phyloP scores from a whole-genome alignment of 2,888 invertebrate genomes.

The Selenia dentaria region DNA sequence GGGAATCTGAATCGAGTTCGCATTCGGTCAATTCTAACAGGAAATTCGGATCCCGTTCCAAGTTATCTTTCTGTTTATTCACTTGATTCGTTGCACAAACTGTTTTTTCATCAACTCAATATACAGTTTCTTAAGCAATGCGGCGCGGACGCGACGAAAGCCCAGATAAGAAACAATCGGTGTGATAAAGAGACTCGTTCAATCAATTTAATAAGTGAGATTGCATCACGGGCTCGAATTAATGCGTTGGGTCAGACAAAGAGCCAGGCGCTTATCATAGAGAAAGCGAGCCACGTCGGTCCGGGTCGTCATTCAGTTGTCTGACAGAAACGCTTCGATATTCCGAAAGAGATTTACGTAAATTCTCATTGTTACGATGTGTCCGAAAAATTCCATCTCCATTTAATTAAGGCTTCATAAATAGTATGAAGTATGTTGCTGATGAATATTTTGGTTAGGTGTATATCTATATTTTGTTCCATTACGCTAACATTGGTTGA shows the following conservation, averaged over 20 bases:
- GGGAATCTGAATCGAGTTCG: constrained; percentile 60
- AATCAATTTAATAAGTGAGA: constrained; percentile 71
- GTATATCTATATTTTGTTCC: too few relatives aligned
- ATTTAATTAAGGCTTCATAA: too few relatives aligned
- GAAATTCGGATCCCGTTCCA: constrained; percentile 55
- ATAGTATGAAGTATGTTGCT: too few relatives aligned
- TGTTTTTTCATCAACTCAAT: constrained; percentile 23
- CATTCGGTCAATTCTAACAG: constrained; percentile 53
- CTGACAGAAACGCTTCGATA: constrained; percentile 31
- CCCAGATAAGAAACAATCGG: constrained; percentile 42
- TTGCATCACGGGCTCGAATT: constrained; percentile 68
- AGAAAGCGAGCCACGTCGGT: constrained; percentile 62
- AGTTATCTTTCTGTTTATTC: constrained; percentile 52
- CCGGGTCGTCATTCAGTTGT: constrained; percentile 30
- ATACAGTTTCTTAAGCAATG: constrained; percentile 16
- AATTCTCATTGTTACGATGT: constrained; percentile 26
- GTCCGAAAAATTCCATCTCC: too few relatives aligned
- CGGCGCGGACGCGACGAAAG: constrained; percentile 18
- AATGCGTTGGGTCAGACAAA: constrained; percentile 73
- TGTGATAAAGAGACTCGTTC: constrained; percentile 55
- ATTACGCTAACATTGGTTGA: too few relatives aligned
- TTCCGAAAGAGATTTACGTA: constrained; percentile 30
- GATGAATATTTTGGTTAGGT: too few relatives aligned
- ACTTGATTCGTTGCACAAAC: constrained; percentile 38
- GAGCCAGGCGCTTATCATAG: constrained; percentile 68